Base-by-base conservation (phyloP, 1,140 invertebrate genomes). In the Drosophila triauraria region DNA sequence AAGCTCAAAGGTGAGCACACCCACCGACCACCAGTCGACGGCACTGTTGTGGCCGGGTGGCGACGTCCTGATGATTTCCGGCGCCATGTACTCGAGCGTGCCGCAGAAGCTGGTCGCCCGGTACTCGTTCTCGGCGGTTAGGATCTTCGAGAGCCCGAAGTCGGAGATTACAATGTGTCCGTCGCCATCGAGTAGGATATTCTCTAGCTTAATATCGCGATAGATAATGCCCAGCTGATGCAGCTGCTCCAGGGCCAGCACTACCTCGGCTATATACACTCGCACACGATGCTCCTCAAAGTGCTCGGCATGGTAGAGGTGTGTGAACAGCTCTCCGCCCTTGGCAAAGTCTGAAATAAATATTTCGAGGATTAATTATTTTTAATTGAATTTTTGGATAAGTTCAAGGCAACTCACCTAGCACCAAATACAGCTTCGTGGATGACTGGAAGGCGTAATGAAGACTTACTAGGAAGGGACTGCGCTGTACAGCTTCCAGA, bases 1-100 rank as follows among this genome's bases (percentile, higher is more conserved):
- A 9, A 99, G 94, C 94, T 99, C 98, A 94, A 98, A 99, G 0
- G 97, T 98, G 15, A 99, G 93, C 0, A 99, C 98, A n/a, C 98
- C 98, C 1, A 99, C 96, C 56, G 97, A 98, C 98, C 98, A 99
- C 98, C 98, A 99, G 93, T 99, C 98, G 3, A 99, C 98, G 74
- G 97, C 97, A 92, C 97, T 96, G 95, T 98, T 97, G 93, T 99
- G 98, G 35, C 98, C 98, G 58, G 95, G 95, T 46, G 95, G 95
- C 60, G 96, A 96, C 51, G 96, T 96, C 74, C 96, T 94, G 35
- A 99, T 97, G 15, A 99, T 96, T 93, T 99, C 98, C 10, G 98
- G 98, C 4, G 98, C 97, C 98, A 98, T 98, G 91, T 98, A 98
- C 92, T 99, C 98, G 72, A 99, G 97, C 48, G 98, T 99, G 23